Conservation (phyloP, 1,140 invertebrate genomes). For the Drosophila baimaii region DNA sequence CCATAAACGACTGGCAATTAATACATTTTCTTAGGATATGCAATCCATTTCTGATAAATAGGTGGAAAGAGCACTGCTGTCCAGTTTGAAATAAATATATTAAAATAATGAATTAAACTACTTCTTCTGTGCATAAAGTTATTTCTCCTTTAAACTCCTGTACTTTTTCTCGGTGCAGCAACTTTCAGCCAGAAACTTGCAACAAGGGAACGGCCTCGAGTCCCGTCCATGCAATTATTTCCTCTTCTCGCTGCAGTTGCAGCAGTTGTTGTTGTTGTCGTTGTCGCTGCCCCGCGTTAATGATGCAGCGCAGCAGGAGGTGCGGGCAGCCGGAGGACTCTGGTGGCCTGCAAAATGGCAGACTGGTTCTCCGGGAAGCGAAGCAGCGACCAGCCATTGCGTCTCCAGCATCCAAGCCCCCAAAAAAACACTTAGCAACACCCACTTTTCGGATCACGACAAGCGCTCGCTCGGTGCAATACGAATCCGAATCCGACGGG, state of each 20-base stretch:
- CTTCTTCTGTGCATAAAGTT: no score
- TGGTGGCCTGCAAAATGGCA: conserved; percentile 73
- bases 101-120: no score
- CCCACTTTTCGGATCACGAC: conserved; percentile 81
- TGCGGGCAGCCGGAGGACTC: conserved; percentile 24
- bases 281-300: conserved; percentile 63
- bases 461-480: conserved; percentile 27
- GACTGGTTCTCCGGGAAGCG: conserved; percentile 60
- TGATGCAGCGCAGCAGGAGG: conserved; percentile 67
- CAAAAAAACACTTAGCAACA: conserved; percentile 76
- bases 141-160: not conserved
- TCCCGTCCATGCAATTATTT: conserved; percentile 74
- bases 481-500: conserved; percentile 22
- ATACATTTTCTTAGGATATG: not conserved
- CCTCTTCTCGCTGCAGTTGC: conserved; percentile 67
- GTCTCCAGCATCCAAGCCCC: conserved; percentile 68
- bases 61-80: not conserved
- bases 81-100: not conserved
- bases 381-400: conserved; percentile 65
- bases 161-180: conserved; percentile 1
- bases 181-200: conserved; percentile 26
- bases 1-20: not conserved
- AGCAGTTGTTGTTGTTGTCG: conserved; percentile 34
- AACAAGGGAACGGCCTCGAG: conserved; percentile 69
- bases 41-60: not conserved